Percentiles rank a stretch among this genome's conserved stretches.
phyloP scores from a whole-genome alignment of 2,888 invertebrate species.

The Amphipyra berbera region DNA sequence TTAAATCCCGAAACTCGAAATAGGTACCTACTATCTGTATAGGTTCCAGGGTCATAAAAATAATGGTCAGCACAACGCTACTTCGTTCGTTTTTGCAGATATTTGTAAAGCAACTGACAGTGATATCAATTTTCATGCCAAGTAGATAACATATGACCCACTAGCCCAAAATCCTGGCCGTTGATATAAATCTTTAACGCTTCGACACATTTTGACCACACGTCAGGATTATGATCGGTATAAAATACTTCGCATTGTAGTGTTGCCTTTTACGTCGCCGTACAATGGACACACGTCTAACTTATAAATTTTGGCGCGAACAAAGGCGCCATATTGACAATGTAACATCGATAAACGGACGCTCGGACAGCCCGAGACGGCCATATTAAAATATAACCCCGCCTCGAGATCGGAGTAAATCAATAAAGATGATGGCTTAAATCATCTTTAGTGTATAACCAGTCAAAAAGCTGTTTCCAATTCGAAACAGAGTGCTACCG shows the following conservation, averaged over 20 bases:
- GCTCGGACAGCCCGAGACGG: constrained; percentile 70
- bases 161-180: constrained; percentile 63
- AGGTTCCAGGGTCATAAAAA: neutral
- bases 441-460: constrained; percentile 66
- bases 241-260: constrained; percentile 82
- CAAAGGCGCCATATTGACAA: constrained; percentile 89
- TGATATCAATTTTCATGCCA: constrained; percentile 49
- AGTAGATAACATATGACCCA: constrained; percentile 68
- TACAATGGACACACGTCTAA: constrained; percentile 85
- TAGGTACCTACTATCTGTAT: too few relatives aligned
- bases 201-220: constrained; percentile 88
- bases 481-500: constrained; percentile 68
- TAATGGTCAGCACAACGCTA: neutral
- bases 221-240: constrained; percentile 85
- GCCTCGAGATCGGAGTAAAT: constrained; percentile 81
- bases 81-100: constrained; percentile 14
- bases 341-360: constrained; percentile 81
- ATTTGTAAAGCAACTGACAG: constrained; percentile 7
- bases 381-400: constrained; percentile 85
- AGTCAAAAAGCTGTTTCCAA: constrained; percentile 62
- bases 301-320: constrained; percentile 88
- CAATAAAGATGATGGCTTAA: constrained; percentile 81
- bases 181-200: constrained; percentile 86
- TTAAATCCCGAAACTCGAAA: constrained; percentile 11
- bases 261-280: constrained; percentile 67